Conservation (phyloP, 1,140 invertebrate genomes). For the Ostrea edulis region DNA sequence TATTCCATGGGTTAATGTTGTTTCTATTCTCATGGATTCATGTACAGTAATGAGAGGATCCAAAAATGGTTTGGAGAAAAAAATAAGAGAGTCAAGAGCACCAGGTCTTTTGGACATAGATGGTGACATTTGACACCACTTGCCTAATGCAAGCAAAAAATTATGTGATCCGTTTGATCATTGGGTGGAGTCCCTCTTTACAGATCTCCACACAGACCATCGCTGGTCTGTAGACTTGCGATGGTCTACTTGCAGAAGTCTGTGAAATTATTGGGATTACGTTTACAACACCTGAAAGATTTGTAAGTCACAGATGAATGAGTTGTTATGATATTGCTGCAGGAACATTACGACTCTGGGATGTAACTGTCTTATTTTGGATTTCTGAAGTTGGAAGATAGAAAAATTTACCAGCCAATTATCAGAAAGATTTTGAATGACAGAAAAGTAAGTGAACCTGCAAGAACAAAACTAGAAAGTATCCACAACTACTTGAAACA, state of each 20-base stretch:
- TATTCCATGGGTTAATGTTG: slow-evolving; percentile 63
- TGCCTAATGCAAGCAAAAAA: slow-evolving; percentile 65
- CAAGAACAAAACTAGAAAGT: slow-evolving; percentile 40
- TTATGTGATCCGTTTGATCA: slow-evolving; percentile 66
- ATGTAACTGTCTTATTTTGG: slow-evolving; percentile 60
- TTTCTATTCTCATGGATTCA: no score
- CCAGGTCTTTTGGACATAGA: slow-evolving; percentile 68
- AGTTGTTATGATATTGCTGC: slow-evolving; percentile 64
- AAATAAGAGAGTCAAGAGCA: slow-evolving; percentile 55
- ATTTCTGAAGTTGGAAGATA: slow-evolving; percentile 46
- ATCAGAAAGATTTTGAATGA: background rate
- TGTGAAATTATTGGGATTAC: slow-evolving; percentile 59
- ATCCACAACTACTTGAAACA: slow-evolving; percentile 37
- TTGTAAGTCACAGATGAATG: slow-evolving; percentile 62
- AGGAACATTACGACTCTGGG: slow-evolving; percentile 48
- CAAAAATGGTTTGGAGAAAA: slow-evolving; percentile 66
- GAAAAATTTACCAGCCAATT: slow-evolving; percentile 11
- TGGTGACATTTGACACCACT: no score
- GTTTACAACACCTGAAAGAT: slow-evolving; percentile 34
- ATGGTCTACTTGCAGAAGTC: slow-evolving; percentile 56
- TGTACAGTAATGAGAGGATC: slow-evolving; percentile 67
- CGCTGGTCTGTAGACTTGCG: slow-evolving; percentile 64
- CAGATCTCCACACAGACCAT: slow-evolving; percentile 63
- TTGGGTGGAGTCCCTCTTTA: slow-evolving; percentile 56
- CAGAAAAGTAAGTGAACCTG: slow-evolving; percentile 15